Base-by-base conservation (phyloP, 2,113 vertebrate species). In the Macrotus californicus region DNA sequence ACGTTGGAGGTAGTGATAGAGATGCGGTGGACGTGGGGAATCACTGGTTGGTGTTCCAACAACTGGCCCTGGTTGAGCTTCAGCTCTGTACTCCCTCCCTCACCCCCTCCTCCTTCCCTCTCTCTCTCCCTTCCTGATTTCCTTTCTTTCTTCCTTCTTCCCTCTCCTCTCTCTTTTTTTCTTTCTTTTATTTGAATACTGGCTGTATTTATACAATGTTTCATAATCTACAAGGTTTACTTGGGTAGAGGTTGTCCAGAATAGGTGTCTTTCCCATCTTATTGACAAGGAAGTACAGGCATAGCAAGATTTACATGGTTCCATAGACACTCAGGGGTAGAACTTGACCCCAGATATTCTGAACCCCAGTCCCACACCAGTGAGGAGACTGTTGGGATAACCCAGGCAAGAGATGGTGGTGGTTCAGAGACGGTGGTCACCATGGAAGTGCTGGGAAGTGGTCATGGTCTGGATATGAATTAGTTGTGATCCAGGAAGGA, bases 21-120 rank as follows among this genome's bases (percentile, higher is more conserved):
- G 41, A 26, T 7, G 22, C 76, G 39, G 0, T 41, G n/a, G 52
- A 5, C 1, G 39, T 31, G 18, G 75, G 13, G 52, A 19, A 19
- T 22, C 43, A 18, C 48, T 26, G 41, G n/a, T 56, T 39, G 10
- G 1, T 50, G 64, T 10, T 43, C 36, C 13, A 46, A 54, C 39
- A 41, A 52, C 31, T n/a, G 31, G 29, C 43, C 59, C 43, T 31
- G 59, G 26, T 21, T 46, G 72, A 46, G 52, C 22, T 26, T 24
- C 50, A 79, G 12, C 26, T 5, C 13, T 16, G 2, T 7, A 24
- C 39, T 0, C 10, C 24, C 26, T 50, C 7, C 19, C 61, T 39
- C 10, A 24, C 31, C 16, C 1, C 5, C 13, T 31, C 1, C 6
- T 9, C 8, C 14, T 48, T 1, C n/a, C 31, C 11, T 26, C 2